Conservation (phyloP, 1,140 invertebrate genomes). For the Rhynchophorus ferrugineus region DNA sequence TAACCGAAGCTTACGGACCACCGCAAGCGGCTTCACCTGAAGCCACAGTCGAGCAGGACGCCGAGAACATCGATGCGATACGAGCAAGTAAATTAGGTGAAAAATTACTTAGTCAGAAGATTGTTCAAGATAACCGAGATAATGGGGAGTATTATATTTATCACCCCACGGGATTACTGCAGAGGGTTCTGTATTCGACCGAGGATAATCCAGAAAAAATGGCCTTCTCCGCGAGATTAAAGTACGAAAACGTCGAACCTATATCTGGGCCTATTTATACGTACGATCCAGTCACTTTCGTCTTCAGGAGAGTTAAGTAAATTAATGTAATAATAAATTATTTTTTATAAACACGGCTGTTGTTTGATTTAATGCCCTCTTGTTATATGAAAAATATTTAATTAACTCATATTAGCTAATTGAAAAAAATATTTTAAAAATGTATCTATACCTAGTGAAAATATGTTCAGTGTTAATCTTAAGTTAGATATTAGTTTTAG, state of each 20-base stretch:
- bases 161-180: conserved; percentile 47
- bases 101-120: conserved; percentile 8
- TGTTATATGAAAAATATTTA: no score
- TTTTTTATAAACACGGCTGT: background rate
- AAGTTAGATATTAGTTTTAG: no score
- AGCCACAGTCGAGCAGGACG: background rate
- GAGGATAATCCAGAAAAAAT: conserved; percentile 45
- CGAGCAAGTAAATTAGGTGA: conserved; percentile 17
- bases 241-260: conserved; percentile 49
- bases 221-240: conserved; percentile 48
- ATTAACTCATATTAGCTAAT: no score
- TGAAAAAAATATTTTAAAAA: no score
- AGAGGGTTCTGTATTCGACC: conserved; percentile 46
- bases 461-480: no score
- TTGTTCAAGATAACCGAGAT: conserved; percentile 18
- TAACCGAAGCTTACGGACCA: background rate
- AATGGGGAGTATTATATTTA: conserved; percentile 48
- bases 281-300: conserved; percentile 35
- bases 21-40: background rate
- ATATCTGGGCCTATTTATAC: conserved; percentile 48
- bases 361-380: background rate
- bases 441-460: no score
- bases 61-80: conserved; percentile 21
- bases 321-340: no score
- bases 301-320: conserved; percentile 13